A percentile compares a stretch with the other conserved stretches of the same genome.
These are phyloP conservation scores for Aphis craccivora DNA, from an alignment of 1,140 invertebrate genomes.

Conservation along the genomic window DNA sequence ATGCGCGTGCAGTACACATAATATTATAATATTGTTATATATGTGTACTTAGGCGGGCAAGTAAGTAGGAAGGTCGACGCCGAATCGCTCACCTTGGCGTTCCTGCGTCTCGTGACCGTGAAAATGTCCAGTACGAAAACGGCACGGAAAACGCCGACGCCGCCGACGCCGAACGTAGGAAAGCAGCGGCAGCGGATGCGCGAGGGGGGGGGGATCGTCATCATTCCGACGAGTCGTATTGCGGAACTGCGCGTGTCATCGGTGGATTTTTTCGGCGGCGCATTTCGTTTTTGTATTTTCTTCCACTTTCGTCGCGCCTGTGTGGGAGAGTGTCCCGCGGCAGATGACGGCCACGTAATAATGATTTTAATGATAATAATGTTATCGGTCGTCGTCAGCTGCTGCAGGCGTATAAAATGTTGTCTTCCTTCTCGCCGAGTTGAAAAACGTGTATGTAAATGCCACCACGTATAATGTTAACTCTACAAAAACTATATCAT, in stretches of 20 bases:
- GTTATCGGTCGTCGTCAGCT: background rate
- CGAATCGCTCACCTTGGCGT: slow-evolving; percentile 50
- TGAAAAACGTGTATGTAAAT: background rate
- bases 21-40: background rate
- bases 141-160: background rate
- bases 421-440: background rate
- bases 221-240: slow-evolving; percentile 33
- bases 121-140: slow-evolving; percentile 45
- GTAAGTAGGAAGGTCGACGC: slow-evolving; percentile 20
- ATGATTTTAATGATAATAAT: background rate
- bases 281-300: background rate
- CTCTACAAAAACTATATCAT: background rate
- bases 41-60: background rate
- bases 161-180: background rate
- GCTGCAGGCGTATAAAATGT: too few relatives aligned
- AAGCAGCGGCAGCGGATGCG: background rate
- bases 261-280: slow-evolving; percentile 29
- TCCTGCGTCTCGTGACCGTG: slow-evolving; percentile 52
- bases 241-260: slow-evolving; percentile 45
- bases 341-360: background rate
- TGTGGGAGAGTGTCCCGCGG: background rate
- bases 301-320: background rate
- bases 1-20: slow-evolving; percentile 24
- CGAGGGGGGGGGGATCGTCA: background rate
- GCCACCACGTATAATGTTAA: background rate